phyloP scores from a whole-genome alignment of 2,113 vertebrate genomes.

The Caranx melampygus region DNA sequence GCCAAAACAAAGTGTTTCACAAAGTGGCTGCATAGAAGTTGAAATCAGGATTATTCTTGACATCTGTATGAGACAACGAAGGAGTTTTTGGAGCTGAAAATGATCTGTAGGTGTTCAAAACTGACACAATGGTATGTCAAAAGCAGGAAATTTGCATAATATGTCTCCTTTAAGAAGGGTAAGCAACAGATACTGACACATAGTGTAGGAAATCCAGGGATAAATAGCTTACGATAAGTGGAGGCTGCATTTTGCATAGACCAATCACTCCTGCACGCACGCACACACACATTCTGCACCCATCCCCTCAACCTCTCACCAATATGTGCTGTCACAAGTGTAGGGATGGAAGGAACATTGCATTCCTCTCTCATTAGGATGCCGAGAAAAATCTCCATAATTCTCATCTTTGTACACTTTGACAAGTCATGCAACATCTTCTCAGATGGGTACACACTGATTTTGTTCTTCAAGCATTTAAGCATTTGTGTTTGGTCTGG shows the following conservation, averaged over 20 bases:
- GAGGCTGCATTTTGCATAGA: background rate
- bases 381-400: constrained; percentile 27
- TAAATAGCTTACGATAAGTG: background rate
- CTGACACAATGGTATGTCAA: no score
- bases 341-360: constrained; percentile 41
- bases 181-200: background rate
- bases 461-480: constrained; percentile 1
- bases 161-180: background rate
- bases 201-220: background rate
- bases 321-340: constrained; percentile 51
- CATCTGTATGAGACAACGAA: no score
- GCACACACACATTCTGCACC: constrained; percentile 17
- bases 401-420: constrained; percentile 8
- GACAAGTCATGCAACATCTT: background rate
- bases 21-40: no score
- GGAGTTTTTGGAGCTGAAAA: no score
- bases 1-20: no score
- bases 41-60: no score
- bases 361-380: constrained; percentile 43
- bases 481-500: background rate
- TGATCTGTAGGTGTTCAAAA: no score
- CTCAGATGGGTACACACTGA: background rate
- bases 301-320: constrained; percentile 43
- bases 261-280: constrained; percentile 1
- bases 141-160: no score